Evolutionary conservation across 2,888 invertebrate species (phyloP).

Genomic region (Anodontia alba): DNA sequence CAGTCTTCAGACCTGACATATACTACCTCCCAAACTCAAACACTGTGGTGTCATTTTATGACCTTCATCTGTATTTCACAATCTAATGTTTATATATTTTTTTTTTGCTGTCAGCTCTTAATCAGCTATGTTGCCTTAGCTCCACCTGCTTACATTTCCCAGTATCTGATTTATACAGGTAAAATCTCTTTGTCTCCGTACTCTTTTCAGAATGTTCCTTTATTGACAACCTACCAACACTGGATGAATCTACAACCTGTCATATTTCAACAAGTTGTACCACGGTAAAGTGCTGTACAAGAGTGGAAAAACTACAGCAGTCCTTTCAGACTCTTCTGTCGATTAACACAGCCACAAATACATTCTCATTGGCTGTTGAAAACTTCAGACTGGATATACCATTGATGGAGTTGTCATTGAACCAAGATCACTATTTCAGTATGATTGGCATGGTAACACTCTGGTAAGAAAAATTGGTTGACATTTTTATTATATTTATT

Average conservation of each 20-base stretch:
- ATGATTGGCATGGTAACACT: slow-evolving; percentile 21
- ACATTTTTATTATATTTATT: background rate
- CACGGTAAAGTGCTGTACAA: slow-evolving; percentile 13
- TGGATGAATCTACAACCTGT: background rate
- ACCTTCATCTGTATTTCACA: too few relatives aligned
- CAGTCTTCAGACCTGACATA: too few relatives aligned
- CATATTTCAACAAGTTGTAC: slow-evolving; percentile 1
- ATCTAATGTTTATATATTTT: too few relatives aligned
- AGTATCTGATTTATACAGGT: too few relatives aligned
- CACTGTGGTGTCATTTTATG: too few relatives aligned
- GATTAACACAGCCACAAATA: slow-evolving; percentile 36
- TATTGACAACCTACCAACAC: background rate
- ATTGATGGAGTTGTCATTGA: slow-evolving; percentile 15
- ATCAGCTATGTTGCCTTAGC: too few relatives aligned
- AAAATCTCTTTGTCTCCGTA: background rate
- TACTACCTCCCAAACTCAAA: too few relatives aligned
- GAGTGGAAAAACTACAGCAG: background rate
- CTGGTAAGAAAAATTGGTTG: slow-evolving; percentile 22
- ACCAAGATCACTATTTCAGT: slow-evolving; percentile 11
- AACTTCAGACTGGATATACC: slow-evolving; percentile 19
- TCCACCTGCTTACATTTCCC: too few relatives aligned
- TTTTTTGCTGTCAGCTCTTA: too few relatives aligned
- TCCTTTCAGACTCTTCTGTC: slow-evolving; percentile 15
- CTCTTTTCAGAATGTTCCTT: background rate
- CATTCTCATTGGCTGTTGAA: slow-evolving; percentile 37